Evolutionary conservation across 2,888 invertebrate species (phyloP).

Genomic region (Cryptocheilus praepositus): DNA sequence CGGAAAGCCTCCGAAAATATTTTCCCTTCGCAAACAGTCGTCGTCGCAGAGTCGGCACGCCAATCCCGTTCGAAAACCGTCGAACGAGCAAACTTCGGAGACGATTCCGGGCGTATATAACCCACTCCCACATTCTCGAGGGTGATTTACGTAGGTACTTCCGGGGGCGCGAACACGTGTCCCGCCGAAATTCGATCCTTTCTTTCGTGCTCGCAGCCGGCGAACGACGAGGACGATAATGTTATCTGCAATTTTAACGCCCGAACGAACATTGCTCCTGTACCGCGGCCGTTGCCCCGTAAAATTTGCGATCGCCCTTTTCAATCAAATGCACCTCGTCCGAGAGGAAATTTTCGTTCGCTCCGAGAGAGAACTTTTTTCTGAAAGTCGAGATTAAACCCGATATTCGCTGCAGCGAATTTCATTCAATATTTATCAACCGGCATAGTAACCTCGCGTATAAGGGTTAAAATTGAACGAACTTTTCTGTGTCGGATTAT

Average conservation of each 20-base stretch:
- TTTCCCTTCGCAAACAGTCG: slow-evolving; percentile 9
- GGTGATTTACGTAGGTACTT: slow-evolving; percentile 47
- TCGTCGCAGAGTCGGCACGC: slow-evolving; percentile 2
- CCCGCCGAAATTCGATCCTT: slow-evolving; percentile 30
- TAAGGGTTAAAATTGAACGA: too few relatives aligned
- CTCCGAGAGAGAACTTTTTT: too few relatives aligned
- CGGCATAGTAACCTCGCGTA: too few relatives aligned
- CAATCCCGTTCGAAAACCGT: slow-evolving; percentile 34
- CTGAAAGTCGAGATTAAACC: too few relatives aligned
- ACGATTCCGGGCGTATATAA: slow-evolving; percentile 28
- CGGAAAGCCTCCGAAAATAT: slow-evolving; percentile 6
- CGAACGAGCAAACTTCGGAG: slow-evolving; percentile 42
- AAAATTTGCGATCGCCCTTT: slow-evolving; percentile 31
- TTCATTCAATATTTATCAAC: too few relatives aligned
- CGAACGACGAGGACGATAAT: slow-evolving; percentile 28
- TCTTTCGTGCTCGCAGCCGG: slow-evolving; percentile 9
- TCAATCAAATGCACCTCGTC: neutral
- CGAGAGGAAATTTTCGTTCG: too few relatives aligned
- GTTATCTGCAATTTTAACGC: slow-evolving; percentile 44
- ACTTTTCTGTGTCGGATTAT: too few relatives aligned
- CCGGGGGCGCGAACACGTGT: slow-evolving; percentile 41
- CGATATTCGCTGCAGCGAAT: too few relatives aligned
- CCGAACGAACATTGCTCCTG: slow-evolving; percentile 28
- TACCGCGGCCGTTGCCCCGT: slow-evolving; percentile 37
- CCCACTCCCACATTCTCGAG: slow-evolving; percentile 13